Conservation (phyloP, 2,113 vertebrate species). For the Sitta europaea region DNA sequence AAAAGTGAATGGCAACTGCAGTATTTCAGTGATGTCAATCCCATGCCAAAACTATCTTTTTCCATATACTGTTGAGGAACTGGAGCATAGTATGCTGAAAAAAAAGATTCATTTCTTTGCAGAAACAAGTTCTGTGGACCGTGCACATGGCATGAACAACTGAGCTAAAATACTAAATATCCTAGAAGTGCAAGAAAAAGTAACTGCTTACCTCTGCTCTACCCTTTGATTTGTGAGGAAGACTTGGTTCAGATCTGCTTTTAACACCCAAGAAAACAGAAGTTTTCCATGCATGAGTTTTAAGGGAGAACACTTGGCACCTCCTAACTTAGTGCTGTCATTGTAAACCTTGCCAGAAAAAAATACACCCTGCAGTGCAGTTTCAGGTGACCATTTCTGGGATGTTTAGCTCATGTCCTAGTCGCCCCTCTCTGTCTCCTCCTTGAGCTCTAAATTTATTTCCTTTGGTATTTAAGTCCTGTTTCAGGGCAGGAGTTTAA, state of each 20-base stretch:
- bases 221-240: not conserved
- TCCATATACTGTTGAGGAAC: not conserved
- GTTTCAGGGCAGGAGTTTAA: constrained; percentile 6
- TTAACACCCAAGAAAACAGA: not conserved
- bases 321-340: not conserved
- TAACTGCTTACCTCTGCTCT: not conserved
- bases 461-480: constrained; percentile 30
- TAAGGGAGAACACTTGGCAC: not conserved
- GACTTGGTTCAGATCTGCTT: not conserved
- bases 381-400: constrained; percentile 18
- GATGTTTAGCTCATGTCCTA: constrained; percentile 23
- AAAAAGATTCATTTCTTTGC: not conserved
- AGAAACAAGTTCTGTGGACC: not conserved
- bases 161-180: not conserved
- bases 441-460: constrained; percentile 43
- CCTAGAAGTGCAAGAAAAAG: not conserved
- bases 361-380: not conserved
- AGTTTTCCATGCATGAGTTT: not conserved
- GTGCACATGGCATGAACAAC: not conserved
- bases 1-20: not conserved
- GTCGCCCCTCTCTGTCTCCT: not conserved
- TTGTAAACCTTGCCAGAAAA: not conserved
- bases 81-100: not conserved
- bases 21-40: not conserved
- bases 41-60: not conserved